phyloP scores from a whole-genome alignment of 1,140 invertebrate species.

The Hycleus cichorii region DNA sequence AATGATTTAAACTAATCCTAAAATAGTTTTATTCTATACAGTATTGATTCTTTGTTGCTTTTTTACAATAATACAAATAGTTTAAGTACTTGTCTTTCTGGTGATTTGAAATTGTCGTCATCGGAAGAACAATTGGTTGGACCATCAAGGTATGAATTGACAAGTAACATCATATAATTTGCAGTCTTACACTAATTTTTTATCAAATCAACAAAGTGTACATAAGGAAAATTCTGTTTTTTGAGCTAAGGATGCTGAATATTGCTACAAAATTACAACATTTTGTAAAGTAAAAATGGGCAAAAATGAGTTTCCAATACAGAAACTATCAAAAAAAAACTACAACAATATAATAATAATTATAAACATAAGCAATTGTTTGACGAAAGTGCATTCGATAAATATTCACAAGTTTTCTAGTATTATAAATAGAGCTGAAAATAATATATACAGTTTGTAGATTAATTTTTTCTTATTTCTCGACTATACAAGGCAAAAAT shows the following conservation, averaged over 20 bases:
- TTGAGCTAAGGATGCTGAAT: background rate
- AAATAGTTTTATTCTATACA: too few relatives aligned
- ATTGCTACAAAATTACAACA: slow-evolving; percentile 22
- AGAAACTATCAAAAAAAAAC: background rate
- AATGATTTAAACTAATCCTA: too few relatives aligned
- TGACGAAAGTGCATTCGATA: slow-evolving; percentile 6
- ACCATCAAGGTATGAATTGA: slow-evolving; percentile 12
- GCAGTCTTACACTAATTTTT: slow-evolving; percentile 12
- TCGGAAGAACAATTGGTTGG: background rate
- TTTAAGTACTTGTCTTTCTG: slow-evolving; percentile 21
- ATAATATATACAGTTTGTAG: background rate
- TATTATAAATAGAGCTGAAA: background rate
- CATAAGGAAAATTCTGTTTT: background rate
- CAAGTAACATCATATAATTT: slow-evolving; percentile 15
- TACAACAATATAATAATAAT: background rate
- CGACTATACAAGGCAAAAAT: slow-evolving; percentile 11
- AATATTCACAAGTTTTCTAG: too few relatives aligned
- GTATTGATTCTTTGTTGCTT: too few relatives aligned
- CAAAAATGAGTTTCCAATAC: slow-evolving; percentile 1
- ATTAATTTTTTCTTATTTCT: background rate
- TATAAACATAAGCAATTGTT: slow-evolving; percentile 8
- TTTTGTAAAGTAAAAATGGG: slow-evolving; percentile 18
- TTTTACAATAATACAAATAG: too few relatives aligned
- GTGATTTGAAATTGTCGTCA: background rate
- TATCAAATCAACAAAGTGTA: too few relatives aligned